These are phyloP conservation scores for Heteropelma amictum DNA, from an alignment of 2,888 invertebrate genomes.

Conservation along the genomic window DNA sequence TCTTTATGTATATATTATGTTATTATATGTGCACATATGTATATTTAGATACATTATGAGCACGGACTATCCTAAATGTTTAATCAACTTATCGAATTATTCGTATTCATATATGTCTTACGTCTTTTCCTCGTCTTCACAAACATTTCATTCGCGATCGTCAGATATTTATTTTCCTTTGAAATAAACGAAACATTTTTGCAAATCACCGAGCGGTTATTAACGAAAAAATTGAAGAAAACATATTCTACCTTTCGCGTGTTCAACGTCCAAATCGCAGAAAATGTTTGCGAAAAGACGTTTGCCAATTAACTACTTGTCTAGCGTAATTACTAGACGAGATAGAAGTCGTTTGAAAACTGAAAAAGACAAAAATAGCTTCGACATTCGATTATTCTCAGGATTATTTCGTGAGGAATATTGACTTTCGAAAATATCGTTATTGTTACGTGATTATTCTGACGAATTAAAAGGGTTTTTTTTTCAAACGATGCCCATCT, in stretches of 20 bases:
- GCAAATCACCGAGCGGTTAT: no score
- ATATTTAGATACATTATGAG: slow-evolving; percentile 16
- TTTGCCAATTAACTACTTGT: slow-evolving; percentile 40
- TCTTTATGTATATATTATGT: slow-evolving; percentile 1
- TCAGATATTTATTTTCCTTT: background rate
- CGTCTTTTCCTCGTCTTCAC: slow-evolving; percentile 33
- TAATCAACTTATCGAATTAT: slow-evolving; percentile 42
- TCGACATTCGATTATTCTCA: no score
- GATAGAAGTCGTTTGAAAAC: slow-evolving; percentile 12
- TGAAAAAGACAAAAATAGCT: no score
- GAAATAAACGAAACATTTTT: no score
- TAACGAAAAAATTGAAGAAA: no score
- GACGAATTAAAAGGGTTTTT: background rate
- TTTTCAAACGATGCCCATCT: slow-evolving; percentile 13
- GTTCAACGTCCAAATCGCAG: no score
- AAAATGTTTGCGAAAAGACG: slow-evolving; percentile 35
- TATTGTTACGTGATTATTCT: background rate
- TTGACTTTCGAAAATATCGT: background rate
- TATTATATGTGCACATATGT: slow-evolving; percentile 7
- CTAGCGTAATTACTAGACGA: slow-evolving; percentile 36
- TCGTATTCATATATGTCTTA: slow-evolving; percentile 35
- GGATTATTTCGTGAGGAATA: no score
- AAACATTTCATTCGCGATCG: slow-evolving; percentile 35
- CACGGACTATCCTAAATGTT: slow-evolving; percentile 47
- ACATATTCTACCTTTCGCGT: no score